These are phyloP conservation scores for Centruroides sculpturatus DNA, from an alignment of 1,140 invertebrate species.

Conservation along the genomic window DNA sequence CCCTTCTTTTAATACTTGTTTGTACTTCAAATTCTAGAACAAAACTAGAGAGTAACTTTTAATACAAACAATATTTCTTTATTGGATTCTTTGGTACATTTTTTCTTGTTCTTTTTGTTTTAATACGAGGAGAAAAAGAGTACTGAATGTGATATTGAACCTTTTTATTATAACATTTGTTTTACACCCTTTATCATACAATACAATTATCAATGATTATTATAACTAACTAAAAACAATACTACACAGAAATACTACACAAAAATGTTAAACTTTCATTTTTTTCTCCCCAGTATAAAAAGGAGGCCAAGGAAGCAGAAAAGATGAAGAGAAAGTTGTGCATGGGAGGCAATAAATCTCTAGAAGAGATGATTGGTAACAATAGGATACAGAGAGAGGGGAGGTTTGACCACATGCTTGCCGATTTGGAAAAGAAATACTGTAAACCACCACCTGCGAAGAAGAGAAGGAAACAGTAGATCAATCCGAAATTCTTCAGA, in stretches of 20 bases:
- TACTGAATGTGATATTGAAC: too few species aligned
- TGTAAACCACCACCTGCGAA: neutral
- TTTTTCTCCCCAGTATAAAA: neutral
- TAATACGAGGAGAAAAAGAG: too few species aligned
- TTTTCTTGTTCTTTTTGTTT: too few species aligned
- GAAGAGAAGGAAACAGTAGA: conserved; percentile 1
- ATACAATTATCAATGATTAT: too few species aligned
- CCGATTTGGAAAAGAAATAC: conserved; percentile 20
- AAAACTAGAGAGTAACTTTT: too few species aligned
- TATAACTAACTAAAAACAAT: too few species aligned
- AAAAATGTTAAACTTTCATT: neutral
- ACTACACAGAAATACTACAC: neutral
- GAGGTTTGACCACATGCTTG: conserved; percentile 14
- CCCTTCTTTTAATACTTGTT: too few species aligned
- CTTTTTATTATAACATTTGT: too few species aligned
- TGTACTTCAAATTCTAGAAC: too few species aligned
- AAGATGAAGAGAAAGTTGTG: neutral
- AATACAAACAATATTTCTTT: too few species aligned
- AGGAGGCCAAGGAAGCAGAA: conserved; percentile 14
- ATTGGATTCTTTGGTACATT: too few species aligned
- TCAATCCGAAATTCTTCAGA: neutral
- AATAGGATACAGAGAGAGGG: neutral
- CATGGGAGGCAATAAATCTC: conserved; percentile 1
- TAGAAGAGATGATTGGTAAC: conserved; percentile 7
- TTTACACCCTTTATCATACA: too few species aligned